Base-by-base conservation (phyloP, 1,140 invertebrate species). In the Galleria mellonella region DNA sequence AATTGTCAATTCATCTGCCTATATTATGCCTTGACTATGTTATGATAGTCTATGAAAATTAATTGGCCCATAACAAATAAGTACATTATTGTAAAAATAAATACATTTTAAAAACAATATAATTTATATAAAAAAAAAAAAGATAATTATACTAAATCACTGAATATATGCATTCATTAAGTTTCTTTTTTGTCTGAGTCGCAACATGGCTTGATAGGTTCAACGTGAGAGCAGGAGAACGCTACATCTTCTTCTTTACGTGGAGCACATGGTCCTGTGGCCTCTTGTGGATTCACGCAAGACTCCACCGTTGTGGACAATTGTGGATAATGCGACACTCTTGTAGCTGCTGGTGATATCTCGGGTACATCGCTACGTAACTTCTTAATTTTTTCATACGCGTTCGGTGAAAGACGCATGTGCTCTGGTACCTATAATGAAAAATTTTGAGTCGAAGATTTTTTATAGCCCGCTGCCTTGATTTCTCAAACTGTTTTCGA, bases 301-400 rank as follows among this genome's bases (percentile, higher is more conserved):
- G 47, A 36, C 10, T 54, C 60, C 1, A 74, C 50, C 0, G 58
- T 27, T 0, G 69, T 67, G 0, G 57, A 39, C 5, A 47, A 40
- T 1, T 44, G 44, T 8, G 73, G 75, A 15, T 67, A 54, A 2
- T 61, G 51, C 0, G 68, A 53, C 4, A 68, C 37, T 7, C 72
- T 56, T 0, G 48, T 46, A 3, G 77, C 79, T 5, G 72, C 75
- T 0, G 81, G 76, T 0, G 77, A 82, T 35, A 82, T 78, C 32
- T 65, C 62, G 0, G 77, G 68, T 0, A 66, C 51, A 0, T 84
- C 76, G 4, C 62, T 60, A 23, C 77, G 67, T 0, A 77, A 36
- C 9, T 65, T 44, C 52, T 79, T 84, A 4, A 74, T 59, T 4
- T 56, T 60, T 3, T 83, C 71, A 31, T 72, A 84, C 4, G 65